phyloP scores from a whole-genome alignment of 2,113 vertebrate genomes.

The Gavialis gangeticus region DNA sequence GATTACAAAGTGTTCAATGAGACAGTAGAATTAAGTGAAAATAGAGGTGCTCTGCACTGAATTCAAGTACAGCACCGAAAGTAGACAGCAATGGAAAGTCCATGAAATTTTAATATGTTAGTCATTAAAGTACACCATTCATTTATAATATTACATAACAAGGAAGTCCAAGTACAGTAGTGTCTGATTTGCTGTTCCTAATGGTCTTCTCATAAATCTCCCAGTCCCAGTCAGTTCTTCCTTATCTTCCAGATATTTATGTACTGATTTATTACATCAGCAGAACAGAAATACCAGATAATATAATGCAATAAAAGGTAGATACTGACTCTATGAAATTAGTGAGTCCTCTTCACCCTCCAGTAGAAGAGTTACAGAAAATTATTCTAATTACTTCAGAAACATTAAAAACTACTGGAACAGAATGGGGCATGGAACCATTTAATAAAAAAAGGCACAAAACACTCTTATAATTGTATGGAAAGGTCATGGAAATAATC shows the following conservation, averaged over 20 bases:
- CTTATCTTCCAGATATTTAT: conserved; percentile 40
- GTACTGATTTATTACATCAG: conserved; percentile 44
- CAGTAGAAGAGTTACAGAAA: not conserved
- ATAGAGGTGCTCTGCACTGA: conserved; percentile 3
- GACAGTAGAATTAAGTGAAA: conserved; percentile 7
- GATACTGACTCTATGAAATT: conserved; percentile 45
- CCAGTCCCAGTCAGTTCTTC: conserved; percentile 31
- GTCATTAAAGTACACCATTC: conserved; percentile 17
- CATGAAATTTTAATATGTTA: conserved; percentile 46
- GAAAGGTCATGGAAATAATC: conserved; percentile 76
- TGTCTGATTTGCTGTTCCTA: conserved; percentile 11
- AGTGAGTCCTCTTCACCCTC: not conserved
- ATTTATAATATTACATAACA: conserved; percentile 10
- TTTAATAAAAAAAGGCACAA: conserved; percentile 73
- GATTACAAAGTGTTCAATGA: conserved; percentile 14
- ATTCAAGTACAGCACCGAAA: not conserved
- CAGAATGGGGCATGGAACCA: conserved; percentile 51
- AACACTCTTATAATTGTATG: conserved; percentile 68
- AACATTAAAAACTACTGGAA: conserved; percentile 37
- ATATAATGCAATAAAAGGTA: not conserved
- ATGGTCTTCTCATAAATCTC: conserved; percentile 53
- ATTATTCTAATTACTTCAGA: conserved; percentile 39
- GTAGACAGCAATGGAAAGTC: not conserved
- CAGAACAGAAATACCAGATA: conserved; percentile 34
- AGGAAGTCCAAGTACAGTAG: conserved; percentile 20